Evolutionary conservation across 2,113 vertebrate genomes (phyloP), one percentile per base, ranked within the genome.

Genomic region (Geococcyx californianus): DNA sequence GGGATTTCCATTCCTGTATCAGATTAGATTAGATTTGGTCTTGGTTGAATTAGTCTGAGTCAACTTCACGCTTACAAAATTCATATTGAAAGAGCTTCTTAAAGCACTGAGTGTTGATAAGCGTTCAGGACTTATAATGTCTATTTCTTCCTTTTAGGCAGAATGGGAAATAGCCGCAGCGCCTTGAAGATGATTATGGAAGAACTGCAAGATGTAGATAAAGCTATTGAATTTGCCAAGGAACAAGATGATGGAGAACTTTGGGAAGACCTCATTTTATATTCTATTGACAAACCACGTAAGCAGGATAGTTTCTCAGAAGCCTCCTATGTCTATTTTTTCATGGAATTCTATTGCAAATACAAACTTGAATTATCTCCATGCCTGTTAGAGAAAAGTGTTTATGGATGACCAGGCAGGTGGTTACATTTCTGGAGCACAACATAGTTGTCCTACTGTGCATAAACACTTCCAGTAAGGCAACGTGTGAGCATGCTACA

Each of bases 101-200:
- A 63, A 72, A 79, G 62, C 62, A 34, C 29, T 78, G 42, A 74
- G 55, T 29, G 16, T n/a, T 47, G 42, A 29, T 78, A 72, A 58
- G 11, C 25, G 14, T 38, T 55, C 74, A 73, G n/a, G 19, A 25
- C 59, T 84, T 93, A 29, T 34, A 40, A 42, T 56, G 6, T 54
- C 25, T 72, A 3, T 19, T 74, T 84, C 81, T 45, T n/a, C 62
- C 21, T 80, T 80, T 51, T 91, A 99, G 99, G 99, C 97, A 98
- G 99, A 91, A 99, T 99, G 99, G 99, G 99, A 33, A 99, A 99
- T 94, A 99, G 99, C 89, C 98, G 99, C 72, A 98, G 98, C 51
- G 99, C 99, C 26, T 96, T 99, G 83, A 99, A 99, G 98, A 99
- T 99, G 99, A 99, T 99, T 95, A 99, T 99, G 99, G 99, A 99